Conservation (phyloP, 2,888 invertebrate species). For the Tenodera sinensis region DNA sequence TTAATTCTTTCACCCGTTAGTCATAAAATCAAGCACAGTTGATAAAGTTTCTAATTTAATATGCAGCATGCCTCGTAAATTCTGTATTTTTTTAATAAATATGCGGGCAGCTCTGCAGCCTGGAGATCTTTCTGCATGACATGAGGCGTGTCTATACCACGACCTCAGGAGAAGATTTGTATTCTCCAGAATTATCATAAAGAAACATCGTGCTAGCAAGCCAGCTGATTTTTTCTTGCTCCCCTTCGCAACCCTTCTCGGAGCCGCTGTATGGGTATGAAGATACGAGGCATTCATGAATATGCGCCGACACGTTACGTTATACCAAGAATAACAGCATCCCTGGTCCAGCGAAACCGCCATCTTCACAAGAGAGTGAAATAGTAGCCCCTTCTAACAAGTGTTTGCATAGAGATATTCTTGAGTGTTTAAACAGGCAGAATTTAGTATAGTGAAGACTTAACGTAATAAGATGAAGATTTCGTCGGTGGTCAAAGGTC, state of each 20-base stretch:
- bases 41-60: neutral
- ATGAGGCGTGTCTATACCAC: neutral
- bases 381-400: neutral
- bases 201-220: neutral
- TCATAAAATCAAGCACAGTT: neutral
- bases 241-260: neutral
- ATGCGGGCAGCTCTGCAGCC: neutral
- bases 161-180: neutral
- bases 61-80: neutral
- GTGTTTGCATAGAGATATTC: neutral
- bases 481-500: too few relatives aligned
- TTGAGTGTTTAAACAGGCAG: neutral
- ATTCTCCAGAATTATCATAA: conserved; percentile 4
- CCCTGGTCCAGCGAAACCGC: neutral
- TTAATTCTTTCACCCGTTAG: too few relatives aligned
- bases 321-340: neutral
- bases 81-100: neutral
- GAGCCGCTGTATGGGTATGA: neutral
- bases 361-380: neutral
- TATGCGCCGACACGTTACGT: conserved; percentile 5
- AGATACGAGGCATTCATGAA: conserved; percentile 3
- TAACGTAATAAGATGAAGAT: neutral
- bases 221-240: neutral
- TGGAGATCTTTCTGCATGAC: neutral
- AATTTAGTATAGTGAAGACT: neutral